Evolutionary conservation across 2,113 vertebrate species (phyloP).

Genomic region (Lates calcarifer): DNA sequence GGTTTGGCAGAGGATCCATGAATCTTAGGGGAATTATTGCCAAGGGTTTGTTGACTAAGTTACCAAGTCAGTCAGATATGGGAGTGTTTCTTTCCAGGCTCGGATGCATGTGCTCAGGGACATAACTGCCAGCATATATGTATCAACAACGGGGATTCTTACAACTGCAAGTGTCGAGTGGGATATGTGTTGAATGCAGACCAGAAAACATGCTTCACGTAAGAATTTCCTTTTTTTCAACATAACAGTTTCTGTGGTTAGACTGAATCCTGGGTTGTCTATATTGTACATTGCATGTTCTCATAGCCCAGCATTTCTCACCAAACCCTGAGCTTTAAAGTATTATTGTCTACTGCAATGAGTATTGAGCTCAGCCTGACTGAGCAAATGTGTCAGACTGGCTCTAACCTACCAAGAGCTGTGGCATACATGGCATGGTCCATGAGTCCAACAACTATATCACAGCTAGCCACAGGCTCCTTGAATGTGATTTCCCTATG

Average conservation of each 20-base stretch:
- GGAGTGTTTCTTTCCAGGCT: slow-evolving; percentile 67
- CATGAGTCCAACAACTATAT: background rate
- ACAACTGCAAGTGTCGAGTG: slow-evolving; percentile 80
- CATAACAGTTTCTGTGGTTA: background rate
- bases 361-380: background rate
- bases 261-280: background rate
- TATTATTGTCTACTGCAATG: background rate
- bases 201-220: slow-evolving; percentile 85
- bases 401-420: background rate
- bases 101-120: slow-evolving; percentile 74
- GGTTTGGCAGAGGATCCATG: background rate
- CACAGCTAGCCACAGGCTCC: background rate
- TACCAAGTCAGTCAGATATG: slow-evolving; percentile 7
- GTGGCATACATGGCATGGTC: background rate
- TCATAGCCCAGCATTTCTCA: background rate
- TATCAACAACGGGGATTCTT: slow-evolving; percentile 69
- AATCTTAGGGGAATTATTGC: background rate
- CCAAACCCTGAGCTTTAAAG: background rate
- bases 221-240: slow-evolving; percentile 42
- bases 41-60: background rate
- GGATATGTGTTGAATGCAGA: slow-evolving; percentile 86
- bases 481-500: background rate
- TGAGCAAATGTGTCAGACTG: slow-evolving; percentile 15
- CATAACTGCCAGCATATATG: slow-evolving; percentile 86
- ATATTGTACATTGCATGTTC: background rate